A percentile compares a stretch with the other conserved stretches of the same genome.
Conservation (phyloP, 2,113 vertebrate genomes). For the Reinhardtius hippoglossoides region DNA sequence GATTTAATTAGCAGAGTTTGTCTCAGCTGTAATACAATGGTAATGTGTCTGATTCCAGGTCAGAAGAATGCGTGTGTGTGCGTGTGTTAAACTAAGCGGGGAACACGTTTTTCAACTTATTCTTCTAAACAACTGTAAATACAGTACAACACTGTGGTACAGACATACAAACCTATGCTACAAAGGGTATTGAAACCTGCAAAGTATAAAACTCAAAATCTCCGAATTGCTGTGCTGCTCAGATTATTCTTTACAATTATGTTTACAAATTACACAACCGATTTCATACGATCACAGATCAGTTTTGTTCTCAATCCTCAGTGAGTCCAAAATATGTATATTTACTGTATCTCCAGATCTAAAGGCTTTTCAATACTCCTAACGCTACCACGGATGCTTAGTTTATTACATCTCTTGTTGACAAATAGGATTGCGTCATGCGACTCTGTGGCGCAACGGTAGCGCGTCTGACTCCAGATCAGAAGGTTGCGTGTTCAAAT, state of each 20-base stretch:
- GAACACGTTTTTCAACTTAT: too few relatives aligned
- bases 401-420: too few relatives aligned
- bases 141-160: not conserved
- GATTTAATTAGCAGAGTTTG: not conserved
- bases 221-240: not conserved
- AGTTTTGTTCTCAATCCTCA: too few relatives aligned
- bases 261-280: not conserved
- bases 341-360: too few relatives aligned
- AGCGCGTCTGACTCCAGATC: not conserved
- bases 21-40: not conserved
- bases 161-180: too few relatives aligned
- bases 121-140: too few relatives aligned
- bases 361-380: too few relatives aligned
- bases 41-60: not conserved
- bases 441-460: not conserved
- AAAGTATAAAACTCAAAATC: not conserved
- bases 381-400: too few relatives aligned
- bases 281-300: not conserved
- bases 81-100: too few relatives aligned
- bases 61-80: constrained; percentile 17
- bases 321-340: too few relatives aligned
- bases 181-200: too few relatives aligned
- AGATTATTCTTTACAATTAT: not conserved
- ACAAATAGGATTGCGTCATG: fast-evolving
- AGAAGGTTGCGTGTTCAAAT: not conserved